Evolutionary conservation across 2,888 invertebrate species (phyloP), one percentile per base, ranked within the genome.

Genomic region (Mythimna lalbum): DNA sequence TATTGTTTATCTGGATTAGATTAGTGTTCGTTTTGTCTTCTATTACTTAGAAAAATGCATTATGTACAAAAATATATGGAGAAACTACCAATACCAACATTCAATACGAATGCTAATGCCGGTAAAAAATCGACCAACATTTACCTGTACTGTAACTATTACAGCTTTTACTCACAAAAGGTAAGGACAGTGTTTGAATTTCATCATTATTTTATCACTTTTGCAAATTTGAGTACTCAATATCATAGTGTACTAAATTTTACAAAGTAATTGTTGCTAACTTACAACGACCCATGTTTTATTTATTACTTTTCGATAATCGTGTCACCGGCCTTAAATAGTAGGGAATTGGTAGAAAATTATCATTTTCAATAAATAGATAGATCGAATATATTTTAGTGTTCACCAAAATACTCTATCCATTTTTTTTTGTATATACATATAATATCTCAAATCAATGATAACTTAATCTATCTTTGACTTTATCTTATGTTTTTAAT

Each of bases 131-230:
- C 91, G 74, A 85, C 91, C 76, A 96, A 97, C 75, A 92, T 97
- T 73, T 92, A 96, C 79, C 92, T 98, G 5, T 98, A 97, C 88
- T 97, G 97, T 86, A 97, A 97, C 92, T 97, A 97, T 77, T 97
- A 97, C 90, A 97, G 97, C 83, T 97, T 97, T 91, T 97, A 97
- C 89, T 97, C 97, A 49, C 97, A 97, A 96, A 97, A 97, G 97
- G 98, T 98, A 96, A 91, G 91, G 91, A 79, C 31, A 62, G 36
- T 49, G 36, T 12, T 21, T 71, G n/a, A 12, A 72, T 4, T 27
- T 3, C 21, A 19, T 47, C 6, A 19, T 53, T 33, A 59, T 36
- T 55, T 27, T 49, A 17, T 36, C 36, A 21, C 5, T 47, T 33
- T 21, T 19, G 10, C 7, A 12, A 23, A 9, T n/a, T n/a, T 49